Evolutionary conservation across 2,797 vertebrate species (phyloP).

Genomic region (Lepilemur septentrionalis): DNA sequence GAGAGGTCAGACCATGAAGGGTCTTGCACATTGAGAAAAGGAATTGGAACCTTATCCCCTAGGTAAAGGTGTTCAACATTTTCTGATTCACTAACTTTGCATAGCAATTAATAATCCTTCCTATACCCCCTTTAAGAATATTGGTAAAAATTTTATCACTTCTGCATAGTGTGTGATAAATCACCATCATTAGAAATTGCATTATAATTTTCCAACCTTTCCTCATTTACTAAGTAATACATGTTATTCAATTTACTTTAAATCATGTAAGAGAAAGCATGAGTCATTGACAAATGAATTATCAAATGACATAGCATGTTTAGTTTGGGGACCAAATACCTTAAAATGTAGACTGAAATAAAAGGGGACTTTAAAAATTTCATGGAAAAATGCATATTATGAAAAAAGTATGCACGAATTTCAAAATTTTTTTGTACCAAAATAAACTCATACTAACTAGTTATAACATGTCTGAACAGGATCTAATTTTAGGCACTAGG

Average conservation of each 20-base stretch:
- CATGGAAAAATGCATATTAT: no score
- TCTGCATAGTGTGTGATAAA: not conserved
- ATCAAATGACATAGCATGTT: not conserved
- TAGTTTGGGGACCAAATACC: not conserved
- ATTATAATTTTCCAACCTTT: not conserved
- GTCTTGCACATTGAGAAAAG: not conserved
- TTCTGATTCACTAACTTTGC: not conserved
- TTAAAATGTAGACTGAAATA: not conserved
- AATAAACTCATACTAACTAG: no score
- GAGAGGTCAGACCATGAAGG: not conserved
- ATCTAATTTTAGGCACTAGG: no score
- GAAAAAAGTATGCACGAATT: no score
- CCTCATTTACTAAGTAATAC: constrained; percentile 16
- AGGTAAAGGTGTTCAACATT: not conserved
- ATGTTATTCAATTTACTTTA: not conserved
- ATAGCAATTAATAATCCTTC: not conserved
- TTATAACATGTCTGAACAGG: no score
- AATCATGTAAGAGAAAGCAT: not conserved
- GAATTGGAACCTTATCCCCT: not conserved
- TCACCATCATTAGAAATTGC: not conserved
- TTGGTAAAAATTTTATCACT: not conserved
- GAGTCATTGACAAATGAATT: not conserved
- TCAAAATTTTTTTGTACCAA: no score
- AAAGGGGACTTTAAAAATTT: not conserved
- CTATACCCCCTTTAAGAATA: not conserved